These are phyloP conservation scores for Calonectris borealis DNA, from an alignment of 2,113 vertebrate species.

Conservation along the genomic window DNA sequence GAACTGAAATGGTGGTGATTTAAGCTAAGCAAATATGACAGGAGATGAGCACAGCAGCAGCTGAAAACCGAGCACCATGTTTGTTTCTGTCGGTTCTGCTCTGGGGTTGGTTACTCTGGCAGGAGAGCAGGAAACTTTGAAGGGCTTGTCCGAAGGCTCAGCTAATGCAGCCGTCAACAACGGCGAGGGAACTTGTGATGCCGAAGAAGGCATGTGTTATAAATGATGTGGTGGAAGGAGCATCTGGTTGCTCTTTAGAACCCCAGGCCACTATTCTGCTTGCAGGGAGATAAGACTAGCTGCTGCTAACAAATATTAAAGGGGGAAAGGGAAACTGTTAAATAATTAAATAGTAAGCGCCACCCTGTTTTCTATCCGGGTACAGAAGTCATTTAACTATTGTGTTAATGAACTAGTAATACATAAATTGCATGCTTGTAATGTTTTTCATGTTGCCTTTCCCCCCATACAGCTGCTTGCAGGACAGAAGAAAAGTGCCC, in stretches of 20 bases:
- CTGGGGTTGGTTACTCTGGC: background rate
- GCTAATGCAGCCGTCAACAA: rapidly evolving
- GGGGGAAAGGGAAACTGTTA: background rate
- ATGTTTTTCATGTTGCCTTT: background rate
- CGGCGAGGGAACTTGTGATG: rapidly evolving
- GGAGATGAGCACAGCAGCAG: background rate
- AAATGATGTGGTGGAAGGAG: background rate
- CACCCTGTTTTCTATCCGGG: background rate
- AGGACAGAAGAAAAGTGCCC: slow-evolving; percentile 87
- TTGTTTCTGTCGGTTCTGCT: background rate
- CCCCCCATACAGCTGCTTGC: slow-evolving; percentile 82
- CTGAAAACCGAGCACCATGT: background rate
- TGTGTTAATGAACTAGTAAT: background rate
- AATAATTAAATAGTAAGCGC: background rate
- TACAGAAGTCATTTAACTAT: background rate
- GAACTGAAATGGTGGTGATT: background rate
- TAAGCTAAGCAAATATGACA: background rate
- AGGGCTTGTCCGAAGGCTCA: background rate
- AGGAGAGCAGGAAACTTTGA: background rate
- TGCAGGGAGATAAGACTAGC: background rate
- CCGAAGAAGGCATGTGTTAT: rapidly evolving
- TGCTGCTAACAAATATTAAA: background rate
- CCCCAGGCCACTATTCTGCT: background rate
- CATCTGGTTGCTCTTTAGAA: background rate
- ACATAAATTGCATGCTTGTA: background rate